Base-by-base conservation (phyloP, 2,888 invertebrate genomes). In the Crocallis elinguaria region DNA sequence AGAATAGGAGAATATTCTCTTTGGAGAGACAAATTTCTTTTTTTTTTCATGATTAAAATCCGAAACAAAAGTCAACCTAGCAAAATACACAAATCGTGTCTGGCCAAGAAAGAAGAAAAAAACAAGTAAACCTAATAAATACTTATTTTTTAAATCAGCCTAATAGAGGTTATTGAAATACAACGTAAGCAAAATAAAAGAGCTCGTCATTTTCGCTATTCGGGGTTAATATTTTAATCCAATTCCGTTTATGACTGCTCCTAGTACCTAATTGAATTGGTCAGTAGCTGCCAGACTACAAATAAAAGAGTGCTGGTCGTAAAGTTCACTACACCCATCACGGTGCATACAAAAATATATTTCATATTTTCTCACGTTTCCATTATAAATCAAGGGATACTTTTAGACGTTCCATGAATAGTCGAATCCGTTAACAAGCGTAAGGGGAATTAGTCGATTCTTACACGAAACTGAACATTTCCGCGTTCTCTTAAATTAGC, bases 381-480 rank as follows among this genome's bases (percentile, higher is more conserved):
- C 66, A 66, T 69, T 73, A 85, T 86, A 87, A 86, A 86, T 86
- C 82, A 81, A 62, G 50, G 67, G 75, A 67, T 79, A 73, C 75
- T 78, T 85, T 79, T 81, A 82, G 79, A 77, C 51, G 75, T 84
- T 87, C 87, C 77, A 80, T 72, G 82, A 87, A 88, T 85, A 88
- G 83, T 79, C 77, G 71, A 74, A 79, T 84, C 75, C 74, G 69
- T 77, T 79, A 78, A 82, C 79, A 75, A 77, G 77, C 76, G 73
- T 76, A 78, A 77, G 71, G 73, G 78, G 79, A 82, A 83, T 84
- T 82, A 79, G 82, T 79, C 62, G 71, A 73, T 76, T 82, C 69
- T 75, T 73, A 73, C 75, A 74, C 66, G 65, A 71, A 61, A 67
- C 60, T 43, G 61, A 73, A 70, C 71, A 67, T 79, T 84, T 86